phyloP scores from a whole-genome alignment of 2,797 vertebrate species.

The Gobio occitaniae region DNA sequence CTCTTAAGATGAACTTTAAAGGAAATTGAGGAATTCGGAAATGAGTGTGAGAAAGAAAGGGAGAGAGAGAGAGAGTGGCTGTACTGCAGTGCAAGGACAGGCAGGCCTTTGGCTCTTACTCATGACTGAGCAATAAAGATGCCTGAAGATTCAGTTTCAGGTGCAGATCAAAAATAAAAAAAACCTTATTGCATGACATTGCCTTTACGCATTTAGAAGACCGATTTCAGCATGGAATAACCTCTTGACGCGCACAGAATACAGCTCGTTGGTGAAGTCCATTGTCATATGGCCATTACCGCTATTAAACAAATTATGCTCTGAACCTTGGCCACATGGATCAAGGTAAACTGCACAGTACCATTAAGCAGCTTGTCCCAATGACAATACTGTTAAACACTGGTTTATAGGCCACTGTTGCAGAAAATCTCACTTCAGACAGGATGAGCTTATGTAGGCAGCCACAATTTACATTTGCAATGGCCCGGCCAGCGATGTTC shows the following conservation, averaged over 20 bases:
- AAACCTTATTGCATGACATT: background rate
- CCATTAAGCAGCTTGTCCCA: conserved; percentile 53
- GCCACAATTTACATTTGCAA: conserved; percentile 28
- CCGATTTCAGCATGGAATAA: conserved; percentile 23
- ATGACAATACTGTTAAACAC: conserved; percentile 47
- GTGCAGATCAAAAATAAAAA: background rate
- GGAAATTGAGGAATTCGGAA: conserved; percentile 4
- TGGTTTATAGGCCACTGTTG: conserved; percentile 43
- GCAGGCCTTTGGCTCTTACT: conserved; percentile 6
- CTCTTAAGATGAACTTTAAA: background rate
- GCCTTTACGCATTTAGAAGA: conserved; percentile 21
- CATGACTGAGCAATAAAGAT: conserved; percentile 35
- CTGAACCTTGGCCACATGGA: conserved; percentile 35
- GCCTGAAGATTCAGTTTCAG: conserved; percentile 38
- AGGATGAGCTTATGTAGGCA: conserved; percentile 44
- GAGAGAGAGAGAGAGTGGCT: background rate
- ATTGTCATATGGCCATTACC: conserved; percentile 49
- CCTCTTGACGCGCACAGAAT: background rate
- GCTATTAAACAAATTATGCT: conserved; percentile 42
- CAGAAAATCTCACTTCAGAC: conserved; percentile 46
- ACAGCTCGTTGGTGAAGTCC: conserved; percentile 22
- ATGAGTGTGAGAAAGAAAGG: background rate
- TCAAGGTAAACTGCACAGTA: conserved; percentile 38
- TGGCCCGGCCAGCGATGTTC: conserved; percentile 21
- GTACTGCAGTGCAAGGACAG: conserved; percentile 1